Conservation (phyloP, 2,888 invertebrate genomes). For the Tipula helvola region DNA sequence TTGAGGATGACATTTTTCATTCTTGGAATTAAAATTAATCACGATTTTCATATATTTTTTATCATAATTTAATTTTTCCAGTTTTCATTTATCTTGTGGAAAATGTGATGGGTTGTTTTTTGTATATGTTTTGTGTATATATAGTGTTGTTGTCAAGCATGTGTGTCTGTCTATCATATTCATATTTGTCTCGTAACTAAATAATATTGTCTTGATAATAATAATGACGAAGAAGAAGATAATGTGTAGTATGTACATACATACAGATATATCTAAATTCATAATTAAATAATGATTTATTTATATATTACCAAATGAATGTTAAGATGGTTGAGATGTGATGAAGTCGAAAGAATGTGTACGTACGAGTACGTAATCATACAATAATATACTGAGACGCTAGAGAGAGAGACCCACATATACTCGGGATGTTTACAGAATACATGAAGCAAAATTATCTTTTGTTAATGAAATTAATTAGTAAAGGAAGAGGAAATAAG, state of each 20-base stretch:
- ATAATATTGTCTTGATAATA: not conserved
- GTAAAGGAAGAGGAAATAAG: not conserved
- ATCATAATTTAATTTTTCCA: not conserved
- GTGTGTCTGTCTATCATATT: not conserved
- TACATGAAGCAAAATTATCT: not conserved
- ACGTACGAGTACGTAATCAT: not conserved
- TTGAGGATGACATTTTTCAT: not conserved
- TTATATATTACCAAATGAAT: not conserved
- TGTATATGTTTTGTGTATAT: not conserved
- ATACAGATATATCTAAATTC: not conserved
- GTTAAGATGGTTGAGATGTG: not conserved
- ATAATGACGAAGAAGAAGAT: not conserved
- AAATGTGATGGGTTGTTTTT: not conserved
- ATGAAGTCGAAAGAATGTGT: not conserved
- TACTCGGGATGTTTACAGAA: not conserved
- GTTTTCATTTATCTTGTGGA: not conserved
- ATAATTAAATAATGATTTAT: constrained; percentile 4
- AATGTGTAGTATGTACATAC: not conserved
- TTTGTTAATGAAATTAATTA: not conserved
- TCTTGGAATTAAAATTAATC: not conserved
- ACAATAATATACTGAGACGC: not conserved
- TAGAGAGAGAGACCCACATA: not conserved
- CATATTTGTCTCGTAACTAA: constrained; percentile 4
- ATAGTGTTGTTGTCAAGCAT: not conserved
- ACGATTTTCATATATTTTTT: constrained; percentile 4